Percentiles rank a stretch among this genome's conserved stretches.
Conservation (phyloP, 1,140 invertebrate species). For the Saccostrea echinata region DNA sequence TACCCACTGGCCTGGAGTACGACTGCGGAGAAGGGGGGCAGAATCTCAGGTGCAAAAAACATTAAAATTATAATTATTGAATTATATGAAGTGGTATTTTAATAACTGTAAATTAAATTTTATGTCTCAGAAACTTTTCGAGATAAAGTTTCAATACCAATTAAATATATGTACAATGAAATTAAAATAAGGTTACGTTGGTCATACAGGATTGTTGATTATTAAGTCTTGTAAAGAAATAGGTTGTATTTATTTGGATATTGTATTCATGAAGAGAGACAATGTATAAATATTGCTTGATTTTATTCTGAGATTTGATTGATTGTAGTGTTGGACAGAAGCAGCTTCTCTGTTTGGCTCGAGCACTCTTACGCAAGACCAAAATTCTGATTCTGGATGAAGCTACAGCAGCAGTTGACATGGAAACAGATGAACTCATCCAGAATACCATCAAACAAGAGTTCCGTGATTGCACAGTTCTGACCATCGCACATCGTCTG, state of each 20-base stretch:
- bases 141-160: too few relatives aligned
- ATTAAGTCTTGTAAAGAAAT: too few relatives aligned
- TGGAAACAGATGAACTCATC: constrained; percentile 78
- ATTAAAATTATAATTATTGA: too few relatives aligned
- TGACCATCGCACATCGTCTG: constrained; percentile 80
- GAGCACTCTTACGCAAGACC: constrained; percentile 81
- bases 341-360: constrained; percentile 81
- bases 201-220: too few relatives aligned
- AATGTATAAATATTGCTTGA: background rate
- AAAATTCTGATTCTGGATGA: constrained; percentile 88
- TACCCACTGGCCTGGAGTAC: constrained; percentile 64
- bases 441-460: constrained; percentile 75
- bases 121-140: too few relatives aligned
- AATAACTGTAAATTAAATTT: too few relatives aligned
- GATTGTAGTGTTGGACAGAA: constrained; percentile 80
- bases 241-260: too few relatives aligned
- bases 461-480: constrained; percentile 76
- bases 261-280: background rate
- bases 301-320: background rate
- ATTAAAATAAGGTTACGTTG: too few relatives aligned
- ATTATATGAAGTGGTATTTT: too few relatives aligned
- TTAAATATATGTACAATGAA: too few relatives aligned
- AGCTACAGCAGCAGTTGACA: constrained; percentile 77
- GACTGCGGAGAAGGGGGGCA: constrained; percentile 74
- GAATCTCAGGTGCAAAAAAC: constrained; percentile 74